These are phyloP conservation scores for Smutsia gigantea DNA, from an alignment of 2,797 vertebrate species.

Conservation along the genomic window DNA sequence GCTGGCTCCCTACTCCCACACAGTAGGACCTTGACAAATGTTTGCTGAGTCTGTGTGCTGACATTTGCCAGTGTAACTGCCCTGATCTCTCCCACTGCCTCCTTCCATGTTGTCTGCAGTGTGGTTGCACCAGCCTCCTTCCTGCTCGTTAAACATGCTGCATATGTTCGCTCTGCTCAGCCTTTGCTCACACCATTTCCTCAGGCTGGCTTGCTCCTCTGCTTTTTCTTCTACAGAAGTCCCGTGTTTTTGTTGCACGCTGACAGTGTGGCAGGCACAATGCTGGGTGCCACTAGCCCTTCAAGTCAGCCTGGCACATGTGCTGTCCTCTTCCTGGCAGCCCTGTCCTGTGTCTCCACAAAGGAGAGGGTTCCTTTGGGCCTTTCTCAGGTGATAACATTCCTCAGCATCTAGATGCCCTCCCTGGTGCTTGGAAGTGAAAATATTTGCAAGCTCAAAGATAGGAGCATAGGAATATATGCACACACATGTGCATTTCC, in stretches of 20 bases:
- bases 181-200: neutral
- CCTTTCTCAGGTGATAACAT: neutral
- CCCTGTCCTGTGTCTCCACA: neutral
- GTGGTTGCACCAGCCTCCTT: neutral
- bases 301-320: neutral
- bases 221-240: neutral
- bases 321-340: neutral
- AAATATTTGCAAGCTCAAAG: neutral
- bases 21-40: neutral
- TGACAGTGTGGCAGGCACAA: neutral
- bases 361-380: neutral
- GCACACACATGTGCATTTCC: neutral
- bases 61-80: neutral
- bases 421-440: neutral
- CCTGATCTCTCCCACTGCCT: neutral
- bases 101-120: neutral
- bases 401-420: neutral
- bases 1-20: neutral
- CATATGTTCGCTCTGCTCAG: rapidly evolving
- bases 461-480: neutral
- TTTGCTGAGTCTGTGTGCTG: neutral
- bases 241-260: neutral
- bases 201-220: neutral
- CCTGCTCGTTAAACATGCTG: neutral
- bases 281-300: neutral